Evolutionary conservation across 2,797 vertebrate species (phyloP).

Genomic region (Cynopterus sphinx): DNA sequence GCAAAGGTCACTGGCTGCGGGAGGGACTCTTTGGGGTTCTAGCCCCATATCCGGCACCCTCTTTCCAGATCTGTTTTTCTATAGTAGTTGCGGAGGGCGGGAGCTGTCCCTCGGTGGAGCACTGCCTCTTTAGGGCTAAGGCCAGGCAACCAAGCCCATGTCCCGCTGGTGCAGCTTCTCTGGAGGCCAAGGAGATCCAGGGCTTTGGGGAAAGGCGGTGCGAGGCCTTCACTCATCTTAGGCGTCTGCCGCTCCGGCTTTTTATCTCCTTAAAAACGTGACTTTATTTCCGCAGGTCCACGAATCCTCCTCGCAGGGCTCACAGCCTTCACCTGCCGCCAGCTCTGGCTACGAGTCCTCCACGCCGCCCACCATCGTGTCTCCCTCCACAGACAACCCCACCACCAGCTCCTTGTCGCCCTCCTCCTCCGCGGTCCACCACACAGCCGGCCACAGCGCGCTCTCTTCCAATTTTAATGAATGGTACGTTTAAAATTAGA

Average conservation of each 20-base stretch:
- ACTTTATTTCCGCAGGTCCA: constrained; percentile 92
- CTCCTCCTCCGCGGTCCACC: constrained; percentile 96
- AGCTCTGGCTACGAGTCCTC: constrained; percentile 99
- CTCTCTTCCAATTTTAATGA: constrained; percentile 99
- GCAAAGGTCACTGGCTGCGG: background rate
- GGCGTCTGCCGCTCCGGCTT: constrained; percentile 7
- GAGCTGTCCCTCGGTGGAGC: background rate
- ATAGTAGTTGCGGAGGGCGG: background rate
- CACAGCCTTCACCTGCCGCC: constrained; percentile 98
- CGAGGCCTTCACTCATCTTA: background rate
- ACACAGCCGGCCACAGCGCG: constrained; percentile 97
- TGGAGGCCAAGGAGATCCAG: fast-evolving
- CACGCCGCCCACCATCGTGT: constrained; percentile 98
- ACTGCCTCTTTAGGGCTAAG: background rate
- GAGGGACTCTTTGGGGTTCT: background rate
- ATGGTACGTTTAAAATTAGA: constrained; percentile 99
- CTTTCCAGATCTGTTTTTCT: background rate
- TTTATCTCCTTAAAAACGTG: constrained; percentile 65
- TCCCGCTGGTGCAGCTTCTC: background rate
- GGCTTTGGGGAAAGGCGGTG: background rate
- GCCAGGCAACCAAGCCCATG: background rate
- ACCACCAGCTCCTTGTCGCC: constrained; percentile 98
- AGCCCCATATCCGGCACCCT: background rate
- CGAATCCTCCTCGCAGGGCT: constrained; percentile 94
- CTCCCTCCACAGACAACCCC: constrained; percentile 98